Percentiles rank a stretch among this genome's conserved stretches.
phyloP scores from a whole-genome alignment of 2,113 vertebrate genomes.

The Cranoglanis bouderius region DNA sequence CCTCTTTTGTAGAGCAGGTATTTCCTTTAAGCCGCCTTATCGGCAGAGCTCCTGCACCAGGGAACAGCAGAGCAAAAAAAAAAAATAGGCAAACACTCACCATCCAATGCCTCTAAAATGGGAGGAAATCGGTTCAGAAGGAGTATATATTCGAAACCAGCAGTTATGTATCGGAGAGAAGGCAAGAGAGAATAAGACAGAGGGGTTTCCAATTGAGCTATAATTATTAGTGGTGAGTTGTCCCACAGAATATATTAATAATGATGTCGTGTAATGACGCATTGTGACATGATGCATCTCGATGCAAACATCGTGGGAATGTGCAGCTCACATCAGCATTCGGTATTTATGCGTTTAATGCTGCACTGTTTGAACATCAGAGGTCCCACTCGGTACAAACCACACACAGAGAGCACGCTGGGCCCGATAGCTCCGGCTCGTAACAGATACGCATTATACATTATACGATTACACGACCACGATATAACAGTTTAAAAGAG shows the following conservation, averaged over 20 bases:
- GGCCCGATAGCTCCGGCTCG: neutral
- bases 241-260: neutral
- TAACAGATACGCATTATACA: neutral
- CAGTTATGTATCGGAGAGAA: neutral
- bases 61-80: neutral
- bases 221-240: neutral
- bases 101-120: constrained; percentile 15
- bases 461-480: neutral
- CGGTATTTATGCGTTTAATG: neutral
- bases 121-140: constrained; percentile 21
- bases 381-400: neutral
- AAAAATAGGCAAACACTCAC: neutral
- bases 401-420: neutral
- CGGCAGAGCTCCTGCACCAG: neutral
- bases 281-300: neutral
- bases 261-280: neutral
- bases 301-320: neutral
- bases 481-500: neutral
- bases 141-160: constrained; percentile 18
- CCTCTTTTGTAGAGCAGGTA: constrained; percentile 30
- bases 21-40: constrained; percentile 45
- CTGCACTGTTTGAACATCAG: neutral
- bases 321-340: neutral
- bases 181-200: neutral
- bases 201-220: neutral